Evolutionary conservation across 2,888 invertebrate genomes (phyloP), one percentile per base, ranked within the genome.

Genomic region (Chelonus formosanus): DNA sequence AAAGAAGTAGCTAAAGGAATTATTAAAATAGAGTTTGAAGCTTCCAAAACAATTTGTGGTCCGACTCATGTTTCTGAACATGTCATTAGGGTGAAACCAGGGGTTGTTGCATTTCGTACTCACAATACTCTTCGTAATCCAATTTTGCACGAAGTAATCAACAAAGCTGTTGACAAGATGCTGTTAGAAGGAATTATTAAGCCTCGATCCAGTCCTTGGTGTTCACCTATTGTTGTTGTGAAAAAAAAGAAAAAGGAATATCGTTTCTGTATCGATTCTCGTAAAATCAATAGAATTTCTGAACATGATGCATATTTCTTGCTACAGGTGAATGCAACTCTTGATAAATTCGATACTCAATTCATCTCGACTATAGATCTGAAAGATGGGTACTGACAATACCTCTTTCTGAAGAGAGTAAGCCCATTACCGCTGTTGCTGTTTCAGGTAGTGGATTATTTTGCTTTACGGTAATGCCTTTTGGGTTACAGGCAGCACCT

Each of bases 181-280:
- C 35, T 81, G 0, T 54, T 40, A 4, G 48, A 70, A 0, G 76
- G 72, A 4, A 73, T 80, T 0, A 73, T 81, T 1, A 77, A 79
- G 43, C 74, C 71, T 3, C 74, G 73, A 3, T 64, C 70, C 1
- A 74, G 74, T 32, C 70, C 74, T 3, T 79, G 75, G 75, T 71
- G 70, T 6, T 78, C 76, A 4, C 75, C 77, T 3, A 69, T 75
- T 10, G 65, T 78, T 1, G 67, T 77, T 10, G 68, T 75, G 3
- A 71, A 67, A 7, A 78, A 78, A 54, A 70, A 72, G 7, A 70
- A 74, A 54, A 74, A 71, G 0, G 70, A 68, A 3, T 75, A 73
- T 59, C 62, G 79, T 5, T 74, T 80, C 20, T 75, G 78, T 47
- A 70, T 77, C 0, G 77, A 80, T n/a, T n/a, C n/a, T n/a, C n/a